phyloP scores from a whole-genome alignment of 1,140 invertebrate species.

The Luehdorfia chinensis region DNA sequence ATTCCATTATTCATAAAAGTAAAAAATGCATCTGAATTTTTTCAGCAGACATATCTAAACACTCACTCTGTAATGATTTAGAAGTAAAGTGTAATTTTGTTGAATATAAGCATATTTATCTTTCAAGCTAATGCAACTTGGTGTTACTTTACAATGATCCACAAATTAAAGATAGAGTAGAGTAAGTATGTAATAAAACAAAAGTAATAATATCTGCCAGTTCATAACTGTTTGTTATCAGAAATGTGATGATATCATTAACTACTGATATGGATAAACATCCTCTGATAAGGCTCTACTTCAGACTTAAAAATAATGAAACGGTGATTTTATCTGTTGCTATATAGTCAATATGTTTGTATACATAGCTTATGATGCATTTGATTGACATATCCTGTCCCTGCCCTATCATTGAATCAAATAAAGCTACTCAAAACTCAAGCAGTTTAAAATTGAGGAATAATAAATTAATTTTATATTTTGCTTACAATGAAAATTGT shows the following conservation, averaged over 20 bases:
- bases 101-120: no score
- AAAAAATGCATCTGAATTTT: no score
- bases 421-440: not conserved
- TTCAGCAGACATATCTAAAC: no score
- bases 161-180: no score
- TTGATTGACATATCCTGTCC: conserved; percentile 11
- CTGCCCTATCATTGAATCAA: not conserved
- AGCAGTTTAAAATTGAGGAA: not conserved
- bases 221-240: conserved; percentile 31
- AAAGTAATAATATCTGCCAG: no score
- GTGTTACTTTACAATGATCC: no score
- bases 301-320: conserved; percentile 8
- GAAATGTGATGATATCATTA: conserved; percentile 31
- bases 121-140: no score
- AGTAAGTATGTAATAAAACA: no score
- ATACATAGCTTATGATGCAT: not conserved
- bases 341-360: conserved; percentile 5
- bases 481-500: not conserved
- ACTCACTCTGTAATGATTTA: no score
- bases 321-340: conserved; percentile 19
- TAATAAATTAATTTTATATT: not conserved
- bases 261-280: conserved; percentile 36
- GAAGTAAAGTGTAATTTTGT: no score
- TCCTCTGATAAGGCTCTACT: conserved; percentile 29
- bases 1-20: no score